Percentiles rank a stretch among this genome's conserved stretches.
These are phyloP conservation scores for Periparus ater DNA, from an alignment of 2,797 vertebrate species.

Conservation along the genomic window DNA sequence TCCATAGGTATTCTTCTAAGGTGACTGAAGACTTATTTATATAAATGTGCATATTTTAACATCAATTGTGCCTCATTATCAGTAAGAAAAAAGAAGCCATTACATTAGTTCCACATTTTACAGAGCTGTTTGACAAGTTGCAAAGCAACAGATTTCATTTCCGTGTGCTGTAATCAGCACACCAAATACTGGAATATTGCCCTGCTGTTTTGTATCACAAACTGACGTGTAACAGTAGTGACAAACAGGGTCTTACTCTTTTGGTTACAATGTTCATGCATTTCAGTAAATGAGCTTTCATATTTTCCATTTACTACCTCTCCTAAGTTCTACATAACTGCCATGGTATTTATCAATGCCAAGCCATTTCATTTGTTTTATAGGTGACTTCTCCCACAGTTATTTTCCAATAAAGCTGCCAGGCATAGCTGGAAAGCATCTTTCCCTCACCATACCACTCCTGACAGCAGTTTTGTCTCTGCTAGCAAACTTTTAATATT, in stretches of 20 bases:
- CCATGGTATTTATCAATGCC: not conserved
- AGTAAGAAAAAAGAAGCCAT: not conserved
- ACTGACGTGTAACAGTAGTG: not conserved
- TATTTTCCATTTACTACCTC: not conserved
- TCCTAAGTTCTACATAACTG: not conserved
- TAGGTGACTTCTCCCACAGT: not conserved
- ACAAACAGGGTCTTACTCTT: not conserved
- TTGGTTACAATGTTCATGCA: not conserved
- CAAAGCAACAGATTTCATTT: not conserved
- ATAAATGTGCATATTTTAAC: not conserved
- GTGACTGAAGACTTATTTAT: not conserved
- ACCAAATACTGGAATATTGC: not conserved
- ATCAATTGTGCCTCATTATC: not conserved
- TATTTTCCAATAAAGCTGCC: not conserved
- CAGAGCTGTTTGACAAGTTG: not conserved
- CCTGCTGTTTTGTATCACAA: not conserved
- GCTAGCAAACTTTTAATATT: not conserved
- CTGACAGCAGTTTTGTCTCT: not conserved
- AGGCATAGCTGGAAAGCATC: not conserved
- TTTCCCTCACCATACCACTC: accelerated
- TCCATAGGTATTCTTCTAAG: not conserved
- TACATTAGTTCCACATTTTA: not conserved
- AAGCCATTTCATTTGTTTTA: not conserved
- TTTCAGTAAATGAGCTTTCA: not conserved
- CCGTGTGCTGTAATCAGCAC: not conserved